Percentiles rank a stretch among this genome's conserved stretches.
phyloP scores from a whole-genome alignment of 1,140 invertebrate species.

The Drusus annulatus region DNA sequence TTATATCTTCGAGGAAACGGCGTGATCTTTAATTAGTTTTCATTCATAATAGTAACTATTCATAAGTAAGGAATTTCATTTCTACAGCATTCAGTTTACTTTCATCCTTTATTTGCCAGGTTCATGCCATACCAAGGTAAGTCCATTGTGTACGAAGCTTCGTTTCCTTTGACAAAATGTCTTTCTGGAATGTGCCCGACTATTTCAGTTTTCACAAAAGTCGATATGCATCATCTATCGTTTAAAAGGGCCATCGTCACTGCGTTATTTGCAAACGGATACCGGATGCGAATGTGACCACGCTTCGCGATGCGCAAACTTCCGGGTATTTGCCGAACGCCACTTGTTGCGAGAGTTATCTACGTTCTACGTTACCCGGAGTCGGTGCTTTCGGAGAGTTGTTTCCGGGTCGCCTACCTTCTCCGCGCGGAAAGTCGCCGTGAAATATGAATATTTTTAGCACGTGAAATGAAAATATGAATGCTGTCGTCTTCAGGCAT shows the following conservation, averaged over 20 bases:
- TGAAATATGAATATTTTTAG: neutral
- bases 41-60: too few species aligned
- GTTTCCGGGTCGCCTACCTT: conserved; percentile 6
- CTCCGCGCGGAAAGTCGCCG: neutral
- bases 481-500: neutral
- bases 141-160: too few species aligned
- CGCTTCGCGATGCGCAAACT: neutral
- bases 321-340: neutral
- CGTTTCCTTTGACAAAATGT: too few species aligned
- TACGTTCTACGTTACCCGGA: neutral
- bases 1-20: too few species aligned
- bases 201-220: too few species aligned
- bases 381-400: neutral
- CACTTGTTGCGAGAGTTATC: conserved; percentile 25
- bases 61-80: too few species aligned
- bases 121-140: too few species aligned
- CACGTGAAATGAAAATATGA: conserved; percentile 6
- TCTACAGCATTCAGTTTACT: too few species aligned
- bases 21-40: too few species aligned
- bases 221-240: too few species aligned
- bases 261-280: neutral
- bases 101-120: too few species aligned
- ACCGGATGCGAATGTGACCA: neutral
- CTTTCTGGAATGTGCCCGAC: too few species aligned
- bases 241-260: neutral